Percentiles rank a stretch among this genome's conserved stretches.
Conservation (phyloP, 1,140 invertebrate species). For the Philotrypesis tridentata region DNA sequence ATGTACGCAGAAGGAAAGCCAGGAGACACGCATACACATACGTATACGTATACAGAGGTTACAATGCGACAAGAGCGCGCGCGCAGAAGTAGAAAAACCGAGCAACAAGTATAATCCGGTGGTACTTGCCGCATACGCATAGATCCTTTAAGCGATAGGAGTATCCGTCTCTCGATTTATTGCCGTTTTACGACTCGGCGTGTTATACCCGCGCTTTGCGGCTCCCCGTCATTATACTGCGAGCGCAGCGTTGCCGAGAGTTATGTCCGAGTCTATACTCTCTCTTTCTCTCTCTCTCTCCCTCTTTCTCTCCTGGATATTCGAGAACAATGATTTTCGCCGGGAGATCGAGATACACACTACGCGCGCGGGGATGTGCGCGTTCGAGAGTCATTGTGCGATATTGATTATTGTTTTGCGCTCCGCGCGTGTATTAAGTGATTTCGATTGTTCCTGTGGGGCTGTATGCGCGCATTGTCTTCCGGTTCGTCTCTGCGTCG, state of each 20-base stretch:
- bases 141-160: background rate
- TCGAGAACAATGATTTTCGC: conserved; percentile 37
- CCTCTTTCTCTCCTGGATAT: too few species aligned
- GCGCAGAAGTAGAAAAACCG: background rate
- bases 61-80: too few species aligned
- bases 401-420: conserved; percentile 13
- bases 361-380: background rate
- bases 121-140: background rate
- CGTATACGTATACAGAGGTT: too few species aligned
- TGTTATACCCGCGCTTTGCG: conserved; percentile 9
- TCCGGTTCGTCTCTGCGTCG: background rate
- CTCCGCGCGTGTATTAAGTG: conserved; percentile 13
- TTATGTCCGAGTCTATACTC: background rate
- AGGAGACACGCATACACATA: too few species aligned
- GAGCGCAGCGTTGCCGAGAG: background rate
- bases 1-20: too few species aligned
- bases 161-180: conserved; percentile 34
- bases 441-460: conserved; percentile 28
- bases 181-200: conserved; percentile 17
- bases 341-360: background rate
- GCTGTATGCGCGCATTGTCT: background rate
- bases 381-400: background rate
- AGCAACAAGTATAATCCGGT: background rate
- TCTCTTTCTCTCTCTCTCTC: background rate
- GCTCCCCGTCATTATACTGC: conserved; percentile 7